phyloP scores from a whole-genome alignment of 2,797 vertebrate genomes.

The Crossoptilon crossoptilon region DNA sequence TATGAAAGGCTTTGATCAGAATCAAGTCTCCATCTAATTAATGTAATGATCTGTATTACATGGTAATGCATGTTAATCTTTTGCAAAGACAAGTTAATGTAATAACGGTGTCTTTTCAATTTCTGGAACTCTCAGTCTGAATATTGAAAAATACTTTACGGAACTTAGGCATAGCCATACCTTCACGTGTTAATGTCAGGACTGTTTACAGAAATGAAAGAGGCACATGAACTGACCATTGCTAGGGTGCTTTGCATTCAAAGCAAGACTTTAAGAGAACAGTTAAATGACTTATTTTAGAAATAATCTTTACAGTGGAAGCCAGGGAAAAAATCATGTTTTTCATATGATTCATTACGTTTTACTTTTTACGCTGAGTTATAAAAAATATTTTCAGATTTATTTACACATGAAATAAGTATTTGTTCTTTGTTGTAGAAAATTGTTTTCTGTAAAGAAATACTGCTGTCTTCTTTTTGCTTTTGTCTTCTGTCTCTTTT shows the following conservation, averaged over 20 bases:
- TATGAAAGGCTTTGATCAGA: not conserved
- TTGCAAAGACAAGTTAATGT: not conserved
- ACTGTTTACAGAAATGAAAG: not conserved
- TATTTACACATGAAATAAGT: slow-evolving; percentile 7
- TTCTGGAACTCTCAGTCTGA: not conserved
- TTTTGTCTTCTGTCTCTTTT: not conserved
- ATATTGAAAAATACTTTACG: not conserved
- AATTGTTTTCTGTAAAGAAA: not conserved
- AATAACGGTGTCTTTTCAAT: not conserved
- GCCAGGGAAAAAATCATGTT: not conserved
- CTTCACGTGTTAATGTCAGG: not conserved
- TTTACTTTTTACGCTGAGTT: not conserved
- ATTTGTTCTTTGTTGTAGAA: not conserved
- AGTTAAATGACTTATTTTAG: not conserved
- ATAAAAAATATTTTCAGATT: not conserved
- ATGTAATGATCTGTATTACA: not conserved
- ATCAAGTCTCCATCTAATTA: not conserved
- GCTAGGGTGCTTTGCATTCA: accelerated
- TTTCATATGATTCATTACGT: not conserved
- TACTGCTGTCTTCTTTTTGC: not conserved
- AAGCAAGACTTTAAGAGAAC: not conserved
- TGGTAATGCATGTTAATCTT: not conserved
- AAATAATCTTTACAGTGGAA: not conserved
- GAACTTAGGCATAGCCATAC: not conserved
- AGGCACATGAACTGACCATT: not conserved